Base-by-base conservation (phyloP, 2,888 invertebrate genomes). In the Nemotelus pantherinus region DNA sequence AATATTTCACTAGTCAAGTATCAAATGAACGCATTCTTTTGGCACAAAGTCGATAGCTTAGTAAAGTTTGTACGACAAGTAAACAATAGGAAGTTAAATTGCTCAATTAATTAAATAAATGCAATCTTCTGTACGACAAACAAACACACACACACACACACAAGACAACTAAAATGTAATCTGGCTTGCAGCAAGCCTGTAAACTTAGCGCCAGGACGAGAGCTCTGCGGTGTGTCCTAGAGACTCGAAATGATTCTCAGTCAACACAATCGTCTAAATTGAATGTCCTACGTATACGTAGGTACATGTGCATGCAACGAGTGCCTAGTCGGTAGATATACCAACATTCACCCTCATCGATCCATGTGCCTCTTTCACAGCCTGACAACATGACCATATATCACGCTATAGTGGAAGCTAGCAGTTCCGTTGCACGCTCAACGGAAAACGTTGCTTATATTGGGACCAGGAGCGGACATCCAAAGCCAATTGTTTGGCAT, bases 21-120 rank as follows among this genome's bases (percentile, higher is more conserved):
- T 25, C 25, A 25, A 25, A 25, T 25, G 25, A 25, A 25, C 25
- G 25, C 25, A 0, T 25, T 25, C 25, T 25, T 25, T 25, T 25
- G 0, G 25, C 25, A 25, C 25, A 25, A 25, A 25, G 25, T 25
- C 25, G 25, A 25, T 25, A 25, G 25, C 25, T 25, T 25, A 25
- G 25, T 25, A 25, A 25, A 25, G 25, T 25, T 25, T 25, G 39
- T 7, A 4, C 25, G 60, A 60, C 76, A 79, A 79, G 78, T 80
- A 78, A 80, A 80, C 80, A 80, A 77, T 78, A 81, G 79, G 77
- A 81, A 81, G 80, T 81, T 80, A 80, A 81, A 81, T 81, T 81
- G 81, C 81, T 80, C 81, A 81, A 81, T 81, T 81, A 81, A 81
- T 81, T 81, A 81, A 80, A 81, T 80, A 80, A 81, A 81, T 80